phyloP scores from a whole-genome alignment of 2,888 invertebrate genomes.

The Synanthedon formicaeformis region DNA sequence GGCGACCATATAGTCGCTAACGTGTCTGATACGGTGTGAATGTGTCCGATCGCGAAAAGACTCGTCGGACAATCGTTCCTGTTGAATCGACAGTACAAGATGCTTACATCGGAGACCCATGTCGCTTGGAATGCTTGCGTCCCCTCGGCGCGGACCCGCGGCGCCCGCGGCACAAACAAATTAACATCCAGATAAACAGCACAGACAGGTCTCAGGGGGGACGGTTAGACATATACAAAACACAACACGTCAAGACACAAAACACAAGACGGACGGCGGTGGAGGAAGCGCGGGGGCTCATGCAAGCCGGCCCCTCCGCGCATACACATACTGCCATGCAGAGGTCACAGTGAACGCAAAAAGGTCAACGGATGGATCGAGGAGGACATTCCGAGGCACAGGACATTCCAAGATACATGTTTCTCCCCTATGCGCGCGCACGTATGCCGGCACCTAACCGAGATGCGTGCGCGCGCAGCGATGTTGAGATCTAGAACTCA shows the following conservation, averaged over 20 bases:
- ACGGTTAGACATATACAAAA: slow-evolving; percentile 53
- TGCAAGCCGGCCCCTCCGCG: slow-evolving; percentile 52
- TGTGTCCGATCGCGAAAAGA: slow-evolving; percentile 28
- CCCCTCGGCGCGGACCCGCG: slow-evolving; percentile 36
- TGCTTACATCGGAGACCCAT: slow-evolving; percentile 56
- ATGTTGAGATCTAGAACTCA: slow-evolving; percentile 73
- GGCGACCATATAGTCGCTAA: slow-evolving; percentile 43
- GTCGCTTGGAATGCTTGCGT: slow-evolving; percentile 69
- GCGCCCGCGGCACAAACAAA: slow-evolving; percentile 31
- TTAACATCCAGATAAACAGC: slow-evolving; percentile 49
- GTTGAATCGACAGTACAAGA: slow-evolving; percentile 36
- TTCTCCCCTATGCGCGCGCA: slow-evolving; percentile 66
- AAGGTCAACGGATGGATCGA: slow-evolving; percentile 58
- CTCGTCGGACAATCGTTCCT: slow-evolving; percentile 15
- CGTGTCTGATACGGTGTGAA: slow-evolving; percentile 40
- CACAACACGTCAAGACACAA: slow-evolving; percentile 68
- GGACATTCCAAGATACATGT: slow-evolving; percentile 73
- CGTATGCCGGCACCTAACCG: slow-evolving; percentile 30
- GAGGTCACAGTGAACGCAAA: slow-evolving; percentile 55
- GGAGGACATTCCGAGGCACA: slow-evolving; percentile 73
- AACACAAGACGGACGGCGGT: slow-evolving; percentile 60
- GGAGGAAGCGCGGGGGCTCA: slow-evolving; percentile 38
- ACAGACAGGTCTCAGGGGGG: slow-evolving; percentile 39
- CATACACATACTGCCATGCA: slow-evolving; percentile 58
- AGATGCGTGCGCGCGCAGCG: slow-evolving; percentile 60